Evolutionary conservation across 2,797 vertebrate species (phyloP), one percentile per base, ranked within the genome.

Genomic region (Emydoidea blandingii): DNA sequence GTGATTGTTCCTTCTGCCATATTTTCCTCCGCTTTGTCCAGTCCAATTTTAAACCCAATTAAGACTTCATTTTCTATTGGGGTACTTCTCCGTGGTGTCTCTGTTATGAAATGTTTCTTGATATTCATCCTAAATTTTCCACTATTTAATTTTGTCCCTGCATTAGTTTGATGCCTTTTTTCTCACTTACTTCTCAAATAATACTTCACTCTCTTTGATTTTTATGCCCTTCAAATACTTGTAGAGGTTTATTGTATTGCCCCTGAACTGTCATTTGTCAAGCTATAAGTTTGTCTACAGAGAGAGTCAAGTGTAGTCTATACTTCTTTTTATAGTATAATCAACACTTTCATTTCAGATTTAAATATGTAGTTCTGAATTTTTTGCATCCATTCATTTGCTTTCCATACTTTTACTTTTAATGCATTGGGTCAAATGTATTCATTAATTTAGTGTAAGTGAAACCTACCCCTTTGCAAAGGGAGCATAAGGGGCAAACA

Each of bases 351-450:
- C 44, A 78, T 78, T 49, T 93, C 80, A 54, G 16, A 0, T 91
- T 92, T 93, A 93, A 90, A 82, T 11, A 37, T 3, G 37, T 10
- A 12, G 9, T 5, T 19, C 37, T 31, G 25, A 85, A 4, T 84
- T 95, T 85, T 59, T 53, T 44, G 3, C 34, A 86, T 86, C 0
- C 0, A 27, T 85, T 50, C 8, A 16, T 92, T 92, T 82, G 78
- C 1, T 23, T 95, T 88, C 29, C 53, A 88, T 50, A 14, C 25
- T 90, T 92, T 87, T 84, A 31, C 88, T 90, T 94, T 92, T 87
- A 44, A 65, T 59, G 37, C 7, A 5, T 12, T 10, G 1, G 93
- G 44, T 93, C 21, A 23, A 0, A 79, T 86, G 37, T 83, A 3
- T 78, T 91, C 92, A 29, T 89, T 59, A 88, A 12, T 47, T 92